These are phyloP conservation scores for Capromys pilorides DNA, from an alignment of 2,797 vertebrate species.

Conservation along the genomic window DNA sequence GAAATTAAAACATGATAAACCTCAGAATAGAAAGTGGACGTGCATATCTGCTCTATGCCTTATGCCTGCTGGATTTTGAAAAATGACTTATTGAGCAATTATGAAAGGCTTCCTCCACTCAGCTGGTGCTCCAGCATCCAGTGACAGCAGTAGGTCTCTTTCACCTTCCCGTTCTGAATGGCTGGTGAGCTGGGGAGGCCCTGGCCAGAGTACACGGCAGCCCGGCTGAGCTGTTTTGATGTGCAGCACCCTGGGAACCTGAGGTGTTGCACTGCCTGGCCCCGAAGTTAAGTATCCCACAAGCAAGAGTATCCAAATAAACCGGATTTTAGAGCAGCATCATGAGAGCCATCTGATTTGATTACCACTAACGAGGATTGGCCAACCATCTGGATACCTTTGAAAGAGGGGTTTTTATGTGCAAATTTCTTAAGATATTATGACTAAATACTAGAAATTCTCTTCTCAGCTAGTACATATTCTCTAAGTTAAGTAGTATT, in stretches of 20 bases:
- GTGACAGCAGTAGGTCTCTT: conserved; percentile 96
- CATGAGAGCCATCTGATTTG: neutral
- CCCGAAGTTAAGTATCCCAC: conserved; percentile 87
- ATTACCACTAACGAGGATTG: neutral
- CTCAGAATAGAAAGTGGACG: conserved; percentile 49
- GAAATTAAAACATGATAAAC: conserved; percentile 54
- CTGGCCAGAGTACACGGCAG: conserved; percentile 93
- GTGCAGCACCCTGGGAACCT: conserved; percentile 94
- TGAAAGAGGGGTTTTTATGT: neutral
- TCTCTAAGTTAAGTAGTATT: neutral
- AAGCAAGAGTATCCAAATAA: neutral
- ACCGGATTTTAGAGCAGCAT: neutral
- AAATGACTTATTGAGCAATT: neutral
- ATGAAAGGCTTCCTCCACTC: conserved; percentile 27
- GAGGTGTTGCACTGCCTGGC: conserved; percentile 88
- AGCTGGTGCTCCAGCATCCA: conserved; percentile 96
- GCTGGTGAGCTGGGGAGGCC: conserved; percentile 88
- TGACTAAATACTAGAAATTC: neutral
- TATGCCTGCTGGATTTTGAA: neutral
- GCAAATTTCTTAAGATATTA: neutral
- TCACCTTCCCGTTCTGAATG: conserved; percentile 95
- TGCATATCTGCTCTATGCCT: neutral
- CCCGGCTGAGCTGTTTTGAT: conserved; percentile 93
- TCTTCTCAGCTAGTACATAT: neutral
- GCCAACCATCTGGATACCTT: neutral